A percentile compares a stretch with the other conserved stretches of the same genome.
These are phyloP conservation scores for Autographa pulchrina DNA, from an alignment of 2,888 invertebrate genomes.

Conservation along the genomic window DNA sequence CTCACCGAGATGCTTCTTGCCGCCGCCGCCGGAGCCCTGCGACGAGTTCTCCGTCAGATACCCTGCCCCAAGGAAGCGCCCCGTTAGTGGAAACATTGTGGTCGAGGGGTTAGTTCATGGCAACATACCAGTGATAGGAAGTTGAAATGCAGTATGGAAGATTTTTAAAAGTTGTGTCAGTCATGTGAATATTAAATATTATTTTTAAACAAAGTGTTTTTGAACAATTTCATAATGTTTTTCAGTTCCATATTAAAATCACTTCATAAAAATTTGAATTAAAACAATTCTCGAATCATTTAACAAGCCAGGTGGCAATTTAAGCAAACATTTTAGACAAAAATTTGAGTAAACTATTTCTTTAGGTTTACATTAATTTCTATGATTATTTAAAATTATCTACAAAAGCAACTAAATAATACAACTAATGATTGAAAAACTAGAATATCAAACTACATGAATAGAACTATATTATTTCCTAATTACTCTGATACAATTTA, in stretches of 20 bases:
- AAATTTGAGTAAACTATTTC: no score
- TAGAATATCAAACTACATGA: background rate
- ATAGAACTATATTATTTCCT: background rate
- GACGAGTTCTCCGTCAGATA: conserved; percentile 86
- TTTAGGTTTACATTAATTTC: background rate
- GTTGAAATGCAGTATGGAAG: background rate
- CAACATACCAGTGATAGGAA: conserved; percentile 46
- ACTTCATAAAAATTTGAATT: no score
- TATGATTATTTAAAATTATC: background rate
- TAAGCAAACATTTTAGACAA: no score
- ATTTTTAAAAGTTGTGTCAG: background rate
- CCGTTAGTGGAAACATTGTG: conserved; percentile 78
- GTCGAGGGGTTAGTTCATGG: conserved; percentile 60
- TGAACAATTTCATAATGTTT: no score
- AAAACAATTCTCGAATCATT: no score
- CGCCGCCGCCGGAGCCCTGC: conserved; percentile 76
- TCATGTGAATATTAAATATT: background rate
- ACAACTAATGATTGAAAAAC: background rate
- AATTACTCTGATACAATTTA: background rate
- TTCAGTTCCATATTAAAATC: no score
- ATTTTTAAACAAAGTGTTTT: no score
- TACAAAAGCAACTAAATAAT: background rate
- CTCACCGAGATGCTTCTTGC: conserved; percentile 76
- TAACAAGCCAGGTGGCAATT: no score
- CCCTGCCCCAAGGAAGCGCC: conserved; percentile 86